Evolutionary conservation across 2,113 vertebrate genomes (phyloP).

Genomic region (Bungarus multicinctus): DNA sequence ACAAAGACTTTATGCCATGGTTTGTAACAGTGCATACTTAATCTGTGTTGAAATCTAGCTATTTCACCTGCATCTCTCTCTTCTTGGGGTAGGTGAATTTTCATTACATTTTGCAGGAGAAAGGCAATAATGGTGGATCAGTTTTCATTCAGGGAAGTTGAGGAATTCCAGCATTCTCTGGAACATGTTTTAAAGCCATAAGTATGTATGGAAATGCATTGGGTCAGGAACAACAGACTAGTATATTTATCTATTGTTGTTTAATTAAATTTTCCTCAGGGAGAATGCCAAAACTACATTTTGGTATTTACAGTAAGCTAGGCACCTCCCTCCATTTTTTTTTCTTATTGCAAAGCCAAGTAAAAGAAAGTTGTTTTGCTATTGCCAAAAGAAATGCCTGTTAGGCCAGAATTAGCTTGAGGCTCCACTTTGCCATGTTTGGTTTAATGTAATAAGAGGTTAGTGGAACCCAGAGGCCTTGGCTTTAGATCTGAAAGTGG

Average conservation of each 20-base stretch:
- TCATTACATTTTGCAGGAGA: neutral
- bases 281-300: conserved; percentile 15
- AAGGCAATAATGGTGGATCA: neutral
- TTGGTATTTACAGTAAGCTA: conserved; percentile 25
- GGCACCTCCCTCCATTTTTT: conserved; percentile 22
- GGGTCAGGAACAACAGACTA: neutral
- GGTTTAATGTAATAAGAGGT: neutral
- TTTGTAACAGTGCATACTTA: neutral
- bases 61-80: neutral
- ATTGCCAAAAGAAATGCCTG: conserved; percentile 53
- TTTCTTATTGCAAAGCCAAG: conserved; percentile 46
- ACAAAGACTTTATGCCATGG: neutral
- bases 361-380: conserved; percentile 39
- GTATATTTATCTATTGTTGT: neutral
- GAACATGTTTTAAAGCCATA: neutral
- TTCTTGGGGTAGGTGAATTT: neutral
- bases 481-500: conserved; percentile 28
- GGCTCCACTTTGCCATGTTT: conserved; percentile 23
- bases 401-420: conserved; percentile 5
- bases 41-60: neutral
- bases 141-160: neutral
- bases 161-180: neutral
- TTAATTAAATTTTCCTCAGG: conserved; percentile 1
- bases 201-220: neutral
- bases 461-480: conserved; percentile 13